Percentiles rank a stretch among this genome's conserved stretches.
Conservation (phyloP, 2,797 vertebrate species). For the Sebastes steindachneri region DNA sequence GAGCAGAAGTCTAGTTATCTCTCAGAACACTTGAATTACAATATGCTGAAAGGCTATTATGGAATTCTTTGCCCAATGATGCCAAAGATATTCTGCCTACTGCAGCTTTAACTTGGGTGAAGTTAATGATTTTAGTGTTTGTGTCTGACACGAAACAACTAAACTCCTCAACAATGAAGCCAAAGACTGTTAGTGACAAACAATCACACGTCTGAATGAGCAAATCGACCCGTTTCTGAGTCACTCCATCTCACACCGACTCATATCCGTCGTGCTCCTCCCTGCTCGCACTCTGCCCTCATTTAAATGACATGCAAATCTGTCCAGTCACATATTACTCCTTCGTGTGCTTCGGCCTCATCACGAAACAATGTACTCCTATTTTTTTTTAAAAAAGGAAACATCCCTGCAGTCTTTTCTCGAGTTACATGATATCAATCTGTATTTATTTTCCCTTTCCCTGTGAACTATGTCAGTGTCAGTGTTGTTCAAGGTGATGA, state of each 20-base stretch:
- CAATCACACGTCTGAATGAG: background rate
- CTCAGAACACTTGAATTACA: no score
- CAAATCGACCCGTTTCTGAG: background rate
- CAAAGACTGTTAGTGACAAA: background rate
- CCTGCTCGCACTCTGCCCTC: background rate
- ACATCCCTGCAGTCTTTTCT: background rate
- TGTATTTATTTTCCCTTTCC: conserved; percentile 55
- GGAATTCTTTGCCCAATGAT: no score
- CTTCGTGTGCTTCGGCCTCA: background rate
- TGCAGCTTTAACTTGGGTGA: accelerated
- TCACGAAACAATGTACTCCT: background rate
- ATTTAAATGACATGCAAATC: conserved; percentile 51
- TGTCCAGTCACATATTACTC: background rate
- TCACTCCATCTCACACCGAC: background rate
- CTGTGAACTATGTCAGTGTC: conserved; percentile 21
- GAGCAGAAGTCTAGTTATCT: no score
- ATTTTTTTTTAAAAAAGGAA: background rate
- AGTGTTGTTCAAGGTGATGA: conserved; percentile 31
- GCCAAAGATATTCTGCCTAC: no score
- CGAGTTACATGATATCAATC: conserved; percentile 8
- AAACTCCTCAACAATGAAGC: background rate
- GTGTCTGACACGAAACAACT: background rate
- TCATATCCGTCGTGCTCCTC: background rate
- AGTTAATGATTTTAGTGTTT: background rate
- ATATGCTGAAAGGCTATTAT: no score